Base-by-base conservation (phyloP, 2,113 vertebrate genomes). In the Stercorarius parasiticus region DNA sequence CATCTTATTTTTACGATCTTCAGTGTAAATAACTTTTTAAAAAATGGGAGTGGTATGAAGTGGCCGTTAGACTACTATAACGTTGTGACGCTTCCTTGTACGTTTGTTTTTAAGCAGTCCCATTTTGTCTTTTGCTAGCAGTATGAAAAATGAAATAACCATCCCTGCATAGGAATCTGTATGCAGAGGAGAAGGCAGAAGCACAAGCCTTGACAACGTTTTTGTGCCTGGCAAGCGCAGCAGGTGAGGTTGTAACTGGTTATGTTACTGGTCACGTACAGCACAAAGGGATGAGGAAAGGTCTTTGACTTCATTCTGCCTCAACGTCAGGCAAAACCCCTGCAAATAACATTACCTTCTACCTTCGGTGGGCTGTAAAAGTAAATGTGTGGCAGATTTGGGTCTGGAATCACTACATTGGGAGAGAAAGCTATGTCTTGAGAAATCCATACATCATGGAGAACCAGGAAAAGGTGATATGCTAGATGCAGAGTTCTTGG, bases 21-120 rank as follows among this genome's bases (percentile, higher is more conserved):
- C 10, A 27, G 17, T 45, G 34, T 61, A 81, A 81, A 45, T n/a
- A 40, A 26, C 10, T 66, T 49, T 26, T 59, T 34, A 15, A 3
- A 30, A 38, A 50, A 43, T 6, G 4, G 38, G 13, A 82, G 21
- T 13, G 12, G 6, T 79, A 55, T 56, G 8, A 74, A 36, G 26
- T 4, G 20, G 20, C 21, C 6, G 67, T 62, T 53, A 65, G 30
- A 6, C 9, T 22, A 11, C 40, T 42, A 55, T 22, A 3, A 69
- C 77, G 47, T 30, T 62, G 23, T 53, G 64, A 45, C 0, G 0
- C 4, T 69, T 72, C 15, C 7, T 40, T 27, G 8, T 27, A 34
- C 0, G 0, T 18, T 17, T 2, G 0, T 27, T 67, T 84, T 59
- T 61, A 23, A 74, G 30, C 12, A 40, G 58, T 10, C 18, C 6